Evolutionary conservation across 2,888 invertebrate genomes (phyloP), one percentile per base, ranked within the genome.

Genomic region (Notodonta dromedarius): DNA sequence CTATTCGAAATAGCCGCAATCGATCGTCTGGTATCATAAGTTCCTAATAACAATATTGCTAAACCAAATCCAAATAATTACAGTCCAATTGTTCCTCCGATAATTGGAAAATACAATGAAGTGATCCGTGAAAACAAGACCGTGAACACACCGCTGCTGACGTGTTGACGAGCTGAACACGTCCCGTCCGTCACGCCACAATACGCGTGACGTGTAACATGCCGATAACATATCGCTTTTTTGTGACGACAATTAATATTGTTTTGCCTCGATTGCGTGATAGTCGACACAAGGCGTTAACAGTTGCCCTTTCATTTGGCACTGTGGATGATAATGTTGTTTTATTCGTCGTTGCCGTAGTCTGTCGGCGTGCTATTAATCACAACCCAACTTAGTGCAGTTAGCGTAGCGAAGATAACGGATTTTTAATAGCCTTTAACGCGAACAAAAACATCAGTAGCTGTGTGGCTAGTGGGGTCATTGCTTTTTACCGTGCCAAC

Each of bases 151-250:
- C 50, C 61, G 70, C 60, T 24, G 24, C 35, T 62, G 67, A 60
- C 57, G 60, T 52, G 59, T 58, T 44, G 42, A 44, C 57, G 64
- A 58, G 55, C 61, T 52, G 64, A 50, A 39, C 67, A 66, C 58
- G 57, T 57, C 66, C 54, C 54, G 63, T 66, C 71, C 67, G 73
- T 66, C 44, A 59, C 63, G 71, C 70, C 70, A 65, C 56, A 56
- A 59, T 11, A 53, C 5, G 32, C 13, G 32, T 52, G 52, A 52
- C 7, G 32, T 51, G 56, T 56, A 67, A 66, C 65, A 67, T 51
- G 64, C 68, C 73, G 62, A 70, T 71, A 59, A 63, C 60, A 58
- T 55, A 42, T 44, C 14, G 56, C 35, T 53, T 57, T 73, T 62
- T 57, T 24, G 61, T 42, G 56, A 50, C 35, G 48, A 51, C 48